phyloP scores from a whole-genome alignment of 2,797 vertebrate species.

The Rhinophrynus dorsalis region DNA sequence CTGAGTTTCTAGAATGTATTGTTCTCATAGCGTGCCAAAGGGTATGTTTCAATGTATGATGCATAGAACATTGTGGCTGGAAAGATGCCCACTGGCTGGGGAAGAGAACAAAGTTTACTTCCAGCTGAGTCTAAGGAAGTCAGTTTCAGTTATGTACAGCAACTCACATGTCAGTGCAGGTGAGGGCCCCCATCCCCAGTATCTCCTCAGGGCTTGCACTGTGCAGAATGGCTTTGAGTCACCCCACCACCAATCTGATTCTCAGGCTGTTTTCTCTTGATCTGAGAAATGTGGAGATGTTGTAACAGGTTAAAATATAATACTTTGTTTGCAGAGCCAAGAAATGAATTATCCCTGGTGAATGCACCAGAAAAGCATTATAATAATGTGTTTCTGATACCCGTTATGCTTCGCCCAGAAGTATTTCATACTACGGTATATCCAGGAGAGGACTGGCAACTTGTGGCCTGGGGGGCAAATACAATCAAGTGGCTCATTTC shows the following conservation, averaged over 20 bases:
- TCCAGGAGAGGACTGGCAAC: too few species aligned
- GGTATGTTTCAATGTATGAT: not conserved
- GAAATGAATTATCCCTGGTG: not conserved
- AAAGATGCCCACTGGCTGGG: not conserved
- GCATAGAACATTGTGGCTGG: not conserved
- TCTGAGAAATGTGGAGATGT: conserved; percentile 6
- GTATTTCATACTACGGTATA: too few species aligned
- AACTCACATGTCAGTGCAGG: conserved; percentile 19
- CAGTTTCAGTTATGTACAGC: conserved; percentile 1
- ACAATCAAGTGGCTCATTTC: too few species aligned
- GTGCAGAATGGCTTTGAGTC: conserved; percentile 8
- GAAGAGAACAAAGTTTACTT: not conserved
- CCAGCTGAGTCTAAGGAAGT: not conserved
- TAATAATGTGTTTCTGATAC: too few species aligned
- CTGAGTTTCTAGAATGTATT: not conserved
- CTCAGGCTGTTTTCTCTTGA: conserved; percentile 2
- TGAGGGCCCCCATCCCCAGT: conserved; percentile 17
- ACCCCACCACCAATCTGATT: not conserved
- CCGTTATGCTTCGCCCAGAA: too few species aligned
- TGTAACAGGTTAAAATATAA: conserved; percentile 15
- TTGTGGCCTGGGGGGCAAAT: too few species aligned
- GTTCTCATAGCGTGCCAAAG: not conserved
- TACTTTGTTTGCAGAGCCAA: not conserved
- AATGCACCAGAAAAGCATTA: not conserved
- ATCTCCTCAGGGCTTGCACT: conserved; percentile 16